Evolutionary conservation across 2,888 invertebrate species (phyloP), one percentile per base, ranked within the genome.

Genomic region (Synergus umbraculus): DNA sequence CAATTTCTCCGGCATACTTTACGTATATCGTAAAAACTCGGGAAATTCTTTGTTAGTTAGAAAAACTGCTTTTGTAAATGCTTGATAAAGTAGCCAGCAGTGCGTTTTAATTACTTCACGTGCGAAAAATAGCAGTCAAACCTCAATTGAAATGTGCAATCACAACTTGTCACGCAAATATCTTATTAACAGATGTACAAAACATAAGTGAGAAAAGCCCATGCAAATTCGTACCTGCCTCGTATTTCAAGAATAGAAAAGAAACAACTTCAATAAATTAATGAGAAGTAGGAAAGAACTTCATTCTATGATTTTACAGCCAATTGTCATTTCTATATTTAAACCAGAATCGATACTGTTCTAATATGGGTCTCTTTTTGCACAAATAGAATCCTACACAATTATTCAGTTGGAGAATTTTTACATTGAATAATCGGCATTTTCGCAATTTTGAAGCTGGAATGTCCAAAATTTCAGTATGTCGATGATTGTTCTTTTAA

Each of bases 61-160:
- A 22, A 22, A 22, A 37, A 49, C 29, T 13, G 67, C 15, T 73
- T 46, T 37, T 0, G 60, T 29, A 37, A 73, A 73, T 37, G 67
- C 18, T 0, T 18, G 3, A 73, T 54, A 54, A 73, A 73, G 49
- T 73, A 22, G 4, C 60, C 22, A 60, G 60, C 60, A 0, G 60
- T 60, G 54, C 54, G 73, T 22, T 54, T 73, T 37, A 37, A 9
- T 15, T 41, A 37, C 54, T 73, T 22, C 49, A 73, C 49, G 73
- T 73, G 73, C 73, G 49, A 73, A 73, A 46, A 54, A 54, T 73
- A 37, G 54, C 37, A 73, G 73, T 73, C 49, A 73, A 73, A 73
- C n/a, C 49, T 73, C 29, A 73, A 22, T 22, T 73, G 49, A 54
- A 37, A 2, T 54, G 54, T 54, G 73, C 49, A 73, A 73, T 54